Conservation (phyloP, 2,113 vertebrate genomes). For the Xenus cinereus region DNA sequence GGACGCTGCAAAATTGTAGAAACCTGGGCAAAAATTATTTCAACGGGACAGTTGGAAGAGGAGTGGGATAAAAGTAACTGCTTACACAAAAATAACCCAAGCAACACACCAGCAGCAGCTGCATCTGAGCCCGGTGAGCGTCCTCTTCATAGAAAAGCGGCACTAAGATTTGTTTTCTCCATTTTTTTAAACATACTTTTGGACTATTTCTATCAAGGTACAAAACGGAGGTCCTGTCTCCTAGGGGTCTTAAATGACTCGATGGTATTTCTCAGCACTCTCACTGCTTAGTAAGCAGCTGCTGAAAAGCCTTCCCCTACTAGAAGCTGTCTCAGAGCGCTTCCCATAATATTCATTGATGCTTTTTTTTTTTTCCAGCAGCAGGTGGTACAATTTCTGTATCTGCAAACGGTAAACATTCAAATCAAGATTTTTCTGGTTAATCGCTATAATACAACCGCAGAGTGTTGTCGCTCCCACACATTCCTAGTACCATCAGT, state of each 20-base stretch:
- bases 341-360: background rate
- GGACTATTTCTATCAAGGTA: background rate
- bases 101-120: background rate
- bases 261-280: rapidly evolving
- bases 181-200: background rate
- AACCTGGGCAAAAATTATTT: background rate
- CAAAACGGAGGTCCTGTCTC: background rate
- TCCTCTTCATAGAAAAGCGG: rapidly evolving
- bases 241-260: rapidly evolving
- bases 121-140: background rate
- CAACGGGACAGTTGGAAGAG: rapidly evolving
- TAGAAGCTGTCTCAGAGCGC: background rate
- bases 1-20: background rate
- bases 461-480: background rate
- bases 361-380: background rate
- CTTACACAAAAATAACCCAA: background rate
- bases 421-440: background rate
- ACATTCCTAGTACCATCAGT: background rate
- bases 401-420: background rate
- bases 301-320: background rate
- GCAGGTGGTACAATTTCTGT: background rate
- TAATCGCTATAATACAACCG: background rate
- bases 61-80: rapidly evolving
- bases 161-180: background rate
- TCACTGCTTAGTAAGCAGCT: background rate